Evolutionary conservation across 2,888 invertebrate species (phyloP).

Genomic region (Philonicus albiceps): DNA sequence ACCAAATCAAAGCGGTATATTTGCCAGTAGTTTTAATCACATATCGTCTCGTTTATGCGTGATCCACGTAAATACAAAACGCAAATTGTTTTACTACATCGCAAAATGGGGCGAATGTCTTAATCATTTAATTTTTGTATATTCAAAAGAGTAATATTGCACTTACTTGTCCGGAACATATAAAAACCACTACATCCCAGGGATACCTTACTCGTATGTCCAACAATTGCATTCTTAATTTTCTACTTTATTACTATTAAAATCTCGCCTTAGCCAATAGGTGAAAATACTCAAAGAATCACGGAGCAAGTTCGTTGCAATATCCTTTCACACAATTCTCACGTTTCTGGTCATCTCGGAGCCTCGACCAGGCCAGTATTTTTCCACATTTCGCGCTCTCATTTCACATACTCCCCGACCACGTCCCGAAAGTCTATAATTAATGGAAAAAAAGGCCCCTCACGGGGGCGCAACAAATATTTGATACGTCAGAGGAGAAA

Average conservation of each 20-base stretch:
- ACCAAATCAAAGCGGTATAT: not conserved
- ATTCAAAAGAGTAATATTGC: not conserved
- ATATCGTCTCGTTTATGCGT: too few species aligned
- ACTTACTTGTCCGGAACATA: slow-evolving; percentile 7
- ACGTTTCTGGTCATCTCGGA: not conserved
- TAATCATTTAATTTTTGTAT: not conserved
- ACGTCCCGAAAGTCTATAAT: not conserved
- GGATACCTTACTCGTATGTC: not conserved
- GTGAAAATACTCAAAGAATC: not conserved
- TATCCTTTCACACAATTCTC: not conserved
- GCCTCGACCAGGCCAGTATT: not conserved
- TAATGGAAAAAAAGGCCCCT: not conserved
- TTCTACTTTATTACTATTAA: too few species aligned
- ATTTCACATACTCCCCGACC: not conserved
- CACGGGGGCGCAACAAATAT: not conserved
- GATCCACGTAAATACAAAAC: too few species aligned
- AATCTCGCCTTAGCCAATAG: not conserved
- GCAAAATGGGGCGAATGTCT: too few species aligned
- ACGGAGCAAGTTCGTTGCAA: not conserved
- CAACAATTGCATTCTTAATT: not conserved
- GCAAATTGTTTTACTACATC: too few species aligned
- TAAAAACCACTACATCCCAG: not conserved
- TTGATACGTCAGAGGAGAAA: not conserved
- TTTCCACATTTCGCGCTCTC: not conserved
- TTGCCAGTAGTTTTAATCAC: not conserved